Evolutionary conservation across 2,113 vertebrate genomes (phyloP), one percentile per base, ranked within the genome.

Genomic region (Nibea albiflora): DNA sequence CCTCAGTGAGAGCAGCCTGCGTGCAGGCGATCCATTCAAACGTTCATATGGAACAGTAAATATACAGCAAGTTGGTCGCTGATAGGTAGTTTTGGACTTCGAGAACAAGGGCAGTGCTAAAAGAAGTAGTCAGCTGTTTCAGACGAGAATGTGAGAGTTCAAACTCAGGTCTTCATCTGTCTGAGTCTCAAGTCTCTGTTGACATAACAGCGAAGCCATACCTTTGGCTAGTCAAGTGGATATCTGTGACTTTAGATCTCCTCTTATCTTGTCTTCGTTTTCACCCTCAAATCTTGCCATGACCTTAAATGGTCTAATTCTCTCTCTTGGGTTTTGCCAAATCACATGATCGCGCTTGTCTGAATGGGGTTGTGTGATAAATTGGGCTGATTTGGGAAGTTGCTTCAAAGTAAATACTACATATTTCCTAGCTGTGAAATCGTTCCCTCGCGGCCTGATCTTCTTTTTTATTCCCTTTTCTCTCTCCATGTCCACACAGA

Each of bases 401-500:
- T 64, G 35, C 52, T 47, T 85, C 49, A 73, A 62, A 69, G 28
- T 56, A n/a, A 46, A 54, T n/a, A 15, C 4, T 26, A 22, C 4
- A 60, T 54, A 42, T 63, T 67, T 66, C 39, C 39, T 6, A 52
- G 10, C 26, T 53, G n/a, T 84, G 15, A 77, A 82, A 73, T 66
- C 0, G 10, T 52, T 70, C 72, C 50, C 46, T 65, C 11, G 42
- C 62, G 31, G 26, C 64, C 49, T 70, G 19, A 67, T 67, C 46
- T 31, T 70, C 26, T 74, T 58, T 65, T 57, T 20, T 17, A 19
- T 60, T 46, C 19, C 12, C 12, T 12, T 58, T 9, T 78, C 17
- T 77, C 35, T 73, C 62, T 42, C 56, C 50, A 9, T 53, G 15
- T 70, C 65, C 42, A 16, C 75, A 15, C 94, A 99, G 98, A 99